A percentile compares a stretch with the other conserved stretches of the same genome.
Evolutionary conservation across 2,888 invertebrate species (phyloP).

Genomic region (Scaptodrosophila latifasciaeformis): DNA sequence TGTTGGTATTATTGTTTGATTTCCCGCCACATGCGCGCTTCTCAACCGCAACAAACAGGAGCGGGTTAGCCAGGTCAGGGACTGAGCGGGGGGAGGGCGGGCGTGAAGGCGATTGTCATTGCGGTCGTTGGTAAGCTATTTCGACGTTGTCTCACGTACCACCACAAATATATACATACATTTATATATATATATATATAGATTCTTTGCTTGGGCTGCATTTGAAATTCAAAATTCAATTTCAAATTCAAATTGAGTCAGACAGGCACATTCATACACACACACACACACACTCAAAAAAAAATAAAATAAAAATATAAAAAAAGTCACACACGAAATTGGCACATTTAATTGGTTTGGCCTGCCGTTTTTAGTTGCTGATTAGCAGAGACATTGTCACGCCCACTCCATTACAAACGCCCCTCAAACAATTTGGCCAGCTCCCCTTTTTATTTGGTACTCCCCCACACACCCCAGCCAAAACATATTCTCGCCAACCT

Average conservation of each 20-base stretch:
- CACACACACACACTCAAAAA: slow-evolving; percentile 1
- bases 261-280: slow-evolving; percentile 30
- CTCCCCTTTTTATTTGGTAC: no score
- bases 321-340: slow-evolving; percentile 34
- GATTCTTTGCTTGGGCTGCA: slow-evolving; percentile 60
- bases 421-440: no score
- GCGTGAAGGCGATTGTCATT: not conserved
- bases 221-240: slow-evolving; percentile 49
- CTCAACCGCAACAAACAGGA: not conserved
- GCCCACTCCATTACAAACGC: no score
- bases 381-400: slow-evolving; percentile 42
- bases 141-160: slow-evolving; percentile 50
- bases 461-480: no score
- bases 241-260: slow-evolving; percentile 24
- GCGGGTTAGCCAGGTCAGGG: not conserved
- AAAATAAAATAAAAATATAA: slow-evolving; percentile 33
- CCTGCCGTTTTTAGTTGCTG: slow-evolving; percentile 52
- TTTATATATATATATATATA: no score
- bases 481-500: no score
- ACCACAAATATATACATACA: slow-evolving; percentile 53
- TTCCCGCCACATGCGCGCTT: slow-evolving; percentile 46
- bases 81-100: not conserved
- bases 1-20: slow-evolving; percentile 15
- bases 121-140: slow-evolving; percentile 23
- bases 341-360: slow-evolving; percentile 57